Percentiles rank a stretch among this genome's conserved stretches.
Evolutionary conservation across 2,113 vertebrate species (phyloP).

Genomic region (Xenus cinereus): DNA sequence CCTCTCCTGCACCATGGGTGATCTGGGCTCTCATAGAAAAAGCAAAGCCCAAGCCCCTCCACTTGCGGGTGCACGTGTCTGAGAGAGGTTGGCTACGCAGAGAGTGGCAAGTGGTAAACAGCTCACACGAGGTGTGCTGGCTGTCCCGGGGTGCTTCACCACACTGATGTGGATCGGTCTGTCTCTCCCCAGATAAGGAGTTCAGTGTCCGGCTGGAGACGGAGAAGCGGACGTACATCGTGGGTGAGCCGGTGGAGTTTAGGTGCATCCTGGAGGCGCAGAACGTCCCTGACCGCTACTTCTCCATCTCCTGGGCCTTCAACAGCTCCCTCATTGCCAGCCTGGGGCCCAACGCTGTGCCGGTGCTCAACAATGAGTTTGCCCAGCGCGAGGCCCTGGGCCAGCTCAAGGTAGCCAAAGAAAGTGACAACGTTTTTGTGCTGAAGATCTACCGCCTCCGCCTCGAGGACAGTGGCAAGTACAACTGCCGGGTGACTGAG

Average conservation of each 20-base stretch:
- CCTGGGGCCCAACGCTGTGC: slow-evolving; percentile 91
- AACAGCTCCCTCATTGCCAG: slow-evolving; percentile 95
- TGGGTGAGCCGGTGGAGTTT: slow-evolving; percentile 91
- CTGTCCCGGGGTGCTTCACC: background rate
- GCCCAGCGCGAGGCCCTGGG: slow-evolving; percentile 85
- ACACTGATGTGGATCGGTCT: background rate
- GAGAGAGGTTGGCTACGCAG: background rate
- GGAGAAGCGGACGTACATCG: slow-evolving; percentile 88
- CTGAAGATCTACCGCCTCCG: slow-evolving; percentile 91
- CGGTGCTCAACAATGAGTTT: slow-evolving; percentile 87
- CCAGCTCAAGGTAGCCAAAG: slow-evolving; percentile 90
- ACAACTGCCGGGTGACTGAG: slow-evolving; percentile 95
- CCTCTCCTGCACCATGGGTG: background rate
- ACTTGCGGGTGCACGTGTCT: background rate
- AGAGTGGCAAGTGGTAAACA: background rate
- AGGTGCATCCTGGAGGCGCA: slow-evolving; percentile 94
- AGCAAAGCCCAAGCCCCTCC: background rate
- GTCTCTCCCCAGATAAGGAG: slow-evolving; percentile 84
- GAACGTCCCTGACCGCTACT: slow-evolving; percentile 90
- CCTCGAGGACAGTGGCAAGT: slow-evolving; percentile 90
- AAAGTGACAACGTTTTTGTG: slow-evolving; percentile 83
- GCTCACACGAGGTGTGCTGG: fast-evolving
- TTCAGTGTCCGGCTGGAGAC: slow-evolving; percentile 94
- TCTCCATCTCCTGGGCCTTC: slow-evolving; percentile 98
- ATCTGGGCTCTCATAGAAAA: background rate